Base-by-base conservation (phyloP, 2,888 invertebrate species). In the Cinara cedri region DNA sequence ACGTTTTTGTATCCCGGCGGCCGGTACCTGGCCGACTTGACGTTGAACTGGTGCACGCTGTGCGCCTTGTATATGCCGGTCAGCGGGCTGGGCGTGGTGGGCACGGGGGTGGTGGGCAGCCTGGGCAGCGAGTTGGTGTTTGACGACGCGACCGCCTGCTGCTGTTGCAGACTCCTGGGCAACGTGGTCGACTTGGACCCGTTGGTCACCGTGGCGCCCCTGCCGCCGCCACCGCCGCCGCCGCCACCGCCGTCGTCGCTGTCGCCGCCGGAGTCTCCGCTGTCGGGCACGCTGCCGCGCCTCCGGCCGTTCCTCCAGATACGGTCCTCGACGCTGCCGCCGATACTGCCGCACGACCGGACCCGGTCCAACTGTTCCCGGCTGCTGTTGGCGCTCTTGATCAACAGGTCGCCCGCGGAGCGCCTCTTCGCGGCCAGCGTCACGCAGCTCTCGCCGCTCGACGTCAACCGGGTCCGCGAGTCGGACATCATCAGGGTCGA, bases 401-500 rank as follows among this genome's bases (percentile, higher is more conserved):
- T 93, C 83, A 94, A 87, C 82, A 94, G 88, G 85, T 94, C 94
- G 65, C 94, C 94, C 66, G 94, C 94, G 1, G 94, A 94, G 46
- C 94, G 89, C 81, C 94, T 88, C 85, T 92, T 91, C 81, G 93
- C 90, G 14, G 93, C 92, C 65, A 90, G 90, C 82, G 89, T 89
- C 70, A 89, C 89, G 81, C 89, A 89, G 21, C 86, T 87, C 83
- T 90, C 90, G 80, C 89, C 89, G 44, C 90, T 90, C 4, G 83
- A 83, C 14, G 84, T 83, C 46, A 91, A 85, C 65, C 90, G 86
- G 57, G 92, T 94, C 83, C 94, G 88, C 11, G 94, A 94, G 86
- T 95, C 95, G 1, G 94, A 93, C 14, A 94, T 95, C 86, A 94
- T 89, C 81, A 95, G 87, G 60, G 95, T 94, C n/a, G 94, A 94